Conservation (phyloP, 35 echinoderm and acorn worm species). For the Hemicentrotus pulcherrimus region DNA sequence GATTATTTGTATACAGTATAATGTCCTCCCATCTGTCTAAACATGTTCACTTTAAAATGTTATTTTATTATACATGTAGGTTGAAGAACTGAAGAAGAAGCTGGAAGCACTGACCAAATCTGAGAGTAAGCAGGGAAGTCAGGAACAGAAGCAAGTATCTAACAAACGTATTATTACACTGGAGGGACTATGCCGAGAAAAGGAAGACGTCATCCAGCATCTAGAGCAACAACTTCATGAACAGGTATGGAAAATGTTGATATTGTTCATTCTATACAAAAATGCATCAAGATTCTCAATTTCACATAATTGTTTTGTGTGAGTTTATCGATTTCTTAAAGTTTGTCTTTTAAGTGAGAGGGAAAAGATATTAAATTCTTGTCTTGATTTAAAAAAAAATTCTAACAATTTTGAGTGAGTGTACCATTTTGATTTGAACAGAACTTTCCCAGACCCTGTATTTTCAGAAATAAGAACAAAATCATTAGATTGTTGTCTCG, state of each 20-base stretch:
- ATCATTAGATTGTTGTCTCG: neutral
- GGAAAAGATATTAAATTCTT: too few species aligned
- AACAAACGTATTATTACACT: conserved; percentile 41
- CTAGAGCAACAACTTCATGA: conserved; percentile 27
- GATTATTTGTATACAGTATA: too few species aligned
- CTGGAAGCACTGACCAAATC: conserved; percentile 14
- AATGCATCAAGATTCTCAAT: neutral
- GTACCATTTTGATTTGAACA: neutral
- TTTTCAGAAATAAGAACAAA: neutral
- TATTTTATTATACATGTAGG: neutral
- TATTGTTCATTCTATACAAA: neutral
- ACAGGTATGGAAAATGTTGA: neutral
- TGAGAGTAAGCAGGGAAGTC: neutral
- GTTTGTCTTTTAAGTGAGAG: too few species aligned
- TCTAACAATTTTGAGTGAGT: neutral
- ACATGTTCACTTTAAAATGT: neutral
- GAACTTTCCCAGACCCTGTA: neutral
- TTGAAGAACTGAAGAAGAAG: conserved; percentile 40
- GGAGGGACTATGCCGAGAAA: conserved; percentile 41
- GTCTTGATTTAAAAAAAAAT: too few species aligned
- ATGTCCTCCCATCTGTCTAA: neutral
- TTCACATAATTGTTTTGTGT: neutral
- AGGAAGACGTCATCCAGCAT: conserved; percentile 36
- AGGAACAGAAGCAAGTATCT: conserved; percentile 26
- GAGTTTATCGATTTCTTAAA: too few species aligned